A percentile compares a stretch with the other conserved stretches of the same genome.
Evolutionary conservation across 92 coral and sea anemone species (phyloP).

Genomic region (Pocillopora meandrina): DNA sequence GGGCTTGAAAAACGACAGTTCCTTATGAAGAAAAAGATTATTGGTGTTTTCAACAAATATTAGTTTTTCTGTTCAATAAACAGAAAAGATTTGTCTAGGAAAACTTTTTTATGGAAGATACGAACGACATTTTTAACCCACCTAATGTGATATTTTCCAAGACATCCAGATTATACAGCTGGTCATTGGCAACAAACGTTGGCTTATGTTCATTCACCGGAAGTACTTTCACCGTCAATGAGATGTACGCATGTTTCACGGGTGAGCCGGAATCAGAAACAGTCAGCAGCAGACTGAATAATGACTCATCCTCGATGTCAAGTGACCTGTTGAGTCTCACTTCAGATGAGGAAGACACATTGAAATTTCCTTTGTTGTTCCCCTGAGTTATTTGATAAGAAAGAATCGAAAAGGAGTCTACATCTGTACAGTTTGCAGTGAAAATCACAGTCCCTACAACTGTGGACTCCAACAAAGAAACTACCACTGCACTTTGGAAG

Average conservation of each 20-base stretch:
- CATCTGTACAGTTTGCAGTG: constrained; percentile 55
- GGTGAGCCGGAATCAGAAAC: constrained; percentile 62
- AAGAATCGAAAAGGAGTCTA: constrained; percentile 49
- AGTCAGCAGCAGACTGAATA: constrained; percentile 56
- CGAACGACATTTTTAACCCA: neutral
- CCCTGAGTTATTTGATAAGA: constrained; percentile 47
- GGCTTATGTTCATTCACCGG: constrained; percentile 69
- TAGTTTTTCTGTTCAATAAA: neutral
- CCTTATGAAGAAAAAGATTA: constrained; percentile 15
- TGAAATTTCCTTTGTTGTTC: constrained; percentile 51
- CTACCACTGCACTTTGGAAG: constrained; percentile 24
- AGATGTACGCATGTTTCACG: constrained; percentile 32
- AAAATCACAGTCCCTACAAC: constrained; percentile 51
- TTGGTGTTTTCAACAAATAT: neutral
- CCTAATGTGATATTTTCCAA: constrained; percentile 68
- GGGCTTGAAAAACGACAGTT: constrained; percentile 64
- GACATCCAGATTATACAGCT: constrained; percentile 48
- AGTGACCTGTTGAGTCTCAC: constrained; percentile 42
- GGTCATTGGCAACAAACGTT: constrained; percentile 47
- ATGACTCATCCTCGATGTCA: constrained; percentile 43
- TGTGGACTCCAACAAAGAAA: constrained; percentile 55
- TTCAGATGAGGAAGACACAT: constrained; percentile 58
- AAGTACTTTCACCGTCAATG: constrained; percentile 45
- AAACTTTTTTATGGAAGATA: neutral
- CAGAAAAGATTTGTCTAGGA: no score